A percentile compares a stretch with the other conserved stretches of the same genome.
Evolutionary conservation across 2,113 vertebrate genomes (phyloP).

Genomic region (Carettochelys insculpta): DNA sequence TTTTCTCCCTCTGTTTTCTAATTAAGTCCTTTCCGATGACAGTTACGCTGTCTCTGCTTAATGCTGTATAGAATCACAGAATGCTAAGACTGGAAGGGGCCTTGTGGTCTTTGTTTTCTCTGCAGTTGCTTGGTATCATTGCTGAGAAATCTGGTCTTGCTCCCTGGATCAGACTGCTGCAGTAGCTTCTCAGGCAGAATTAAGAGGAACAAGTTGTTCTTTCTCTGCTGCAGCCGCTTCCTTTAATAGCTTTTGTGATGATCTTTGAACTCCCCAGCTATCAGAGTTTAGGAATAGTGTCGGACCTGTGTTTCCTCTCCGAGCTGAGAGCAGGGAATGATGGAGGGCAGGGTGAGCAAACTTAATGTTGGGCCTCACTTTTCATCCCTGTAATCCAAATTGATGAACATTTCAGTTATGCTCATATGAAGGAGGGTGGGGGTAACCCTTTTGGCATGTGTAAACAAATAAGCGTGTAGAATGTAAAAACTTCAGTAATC

Average conservation of each 20-base stretch:
- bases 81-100: no score
- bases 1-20: no score
- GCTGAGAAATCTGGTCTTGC: conserved; percentile 21
- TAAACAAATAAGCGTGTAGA: no score
- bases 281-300: neutral
- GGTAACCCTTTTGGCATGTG: no score
- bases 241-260: fast-evolving
- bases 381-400: no score
- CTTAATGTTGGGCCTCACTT: no score
- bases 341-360: no score
- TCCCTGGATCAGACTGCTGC: neutral
- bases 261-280: neutral
- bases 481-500: no score
- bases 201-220: neutral
- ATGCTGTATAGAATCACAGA: neutral
- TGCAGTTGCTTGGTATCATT: conserved; percentile 13
- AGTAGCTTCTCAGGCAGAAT: fast-evolving
- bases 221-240: neutral
- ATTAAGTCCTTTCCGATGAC: neutral
- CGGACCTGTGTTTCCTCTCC: neutral
- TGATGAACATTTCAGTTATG: no score
- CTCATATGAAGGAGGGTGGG: no score
- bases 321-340: neutral
- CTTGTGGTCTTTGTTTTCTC: conserved; percentile 39
- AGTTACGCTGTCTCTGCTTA: fast-evolving